These are phyloP conservation scores for Gymnorhina tibicen DNA, from an alignment of 2,113 vertebrate genomes.

Conservation along the genomic window DNA sequence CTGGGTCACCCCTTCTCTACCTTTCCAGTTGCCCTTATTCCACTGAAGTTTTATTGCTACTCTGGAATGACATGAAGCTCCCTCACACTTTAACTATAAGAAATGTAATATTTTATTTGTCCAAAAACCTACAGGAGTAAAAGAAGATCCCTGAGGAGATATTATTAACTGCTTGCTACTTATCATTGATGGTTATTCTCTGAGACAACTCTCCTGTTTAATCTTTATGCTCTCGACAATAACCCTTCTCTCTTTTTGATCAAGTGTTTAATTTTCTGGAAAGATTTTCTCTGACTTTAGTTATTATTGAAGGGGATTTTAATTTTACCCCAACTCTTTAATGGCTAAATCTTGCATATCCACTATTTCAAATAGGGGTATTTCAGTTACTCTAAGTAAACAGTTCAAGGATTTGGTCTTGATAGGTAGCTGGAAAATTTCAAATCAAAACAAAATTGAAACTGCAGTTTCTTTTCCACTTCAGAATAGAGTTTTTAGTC, in stretches of 20 bases:
- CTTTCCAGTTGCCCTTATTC: background rate
- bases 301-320: conserved; percentile 72
- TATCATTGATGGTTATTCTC: conserved; percentile 63
- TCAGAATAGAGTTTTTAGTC: conserved; percentile 34
- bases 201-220: conserved; percentile 68
- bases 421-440: conserved; percentile 61
- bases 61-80: background rate
- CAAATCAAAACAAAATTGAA: conserved; percentile 64
- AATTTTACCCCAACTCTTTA: conserved; percentile 71
- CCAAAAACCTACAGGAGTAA: conserved; percentile 45
- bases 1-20: background rate
- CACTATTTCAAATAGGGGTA: conserved; percentile 65
- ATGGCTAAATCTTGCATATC: conserved; percentile 74
- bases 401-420: conserved; percentile 69
- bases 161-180: conserved; percentile 63
- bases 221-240: conserved; percentile 70
- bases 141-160: conserved; percentile 57
- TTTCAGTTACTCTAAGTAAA: conserved; percentile 77
- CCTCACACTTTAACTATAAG: background rate
- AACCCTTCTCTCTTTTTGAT: conserved; percentile 71
- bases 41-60: conserved; percentile 23
- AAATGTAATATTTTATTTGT: conserved; percentile 54
- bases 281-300: conserved; percentile 76
- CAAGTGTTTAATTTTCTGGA: conserved; percentile 79
- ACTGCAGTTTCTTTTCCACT: conserved; percentile 36